Conservation (phyloP, 2,888 invertebrate species). For the Nymphalis urticae region DNA sequence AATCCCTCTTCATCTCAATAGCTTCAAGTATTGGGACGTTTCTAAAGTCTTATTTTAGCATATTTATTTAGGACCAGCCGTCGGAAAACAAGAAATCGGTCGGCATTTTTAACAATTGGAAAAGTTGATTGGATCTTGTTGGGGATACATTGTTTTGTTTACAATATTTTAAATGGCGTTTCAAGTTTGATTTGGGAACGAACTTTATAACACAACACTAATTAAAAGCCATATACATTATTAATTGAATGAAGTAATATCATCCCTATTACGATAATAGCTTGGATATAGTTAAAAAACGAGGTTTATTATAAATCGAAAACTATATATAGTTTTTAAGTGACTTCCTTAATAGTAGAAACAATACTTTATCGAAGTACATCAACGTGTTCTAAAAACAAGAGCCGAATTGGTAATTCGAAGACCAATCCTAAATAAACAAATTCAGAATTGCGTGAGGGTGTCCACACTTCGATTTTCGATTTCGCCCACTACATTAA, state of each 20-base stretch:
- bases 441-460: constrained; percentile 59
- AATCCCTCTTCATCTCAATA: constrained; percentile 62
- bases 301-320: background rate
- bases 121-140: constrained; percentile 62
- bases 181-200: background rate
- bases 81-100: constrained; percentile 46
- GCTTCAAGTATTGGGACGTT: constrained; percentile 63
- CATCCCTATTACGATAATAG: too few species aligned
- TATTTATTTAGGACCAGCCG: constrained; percentile 65
- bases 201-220: background rate
- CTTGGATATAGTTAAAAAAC: background rate
- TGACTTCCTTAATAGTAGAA: background rate
- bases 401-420: constrained; percentile 53
- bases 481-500: constrained; percentile 81
- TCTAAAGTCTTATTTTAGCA: constrained; percentile 63
- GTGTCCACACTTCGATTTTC: constrained; percentile 75
- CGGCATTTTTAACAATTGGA: constrained; percentile 58
- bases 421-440: constrained; percentile 76
- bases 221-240: background rate
- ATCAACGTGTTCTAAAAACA: constrained; percentile 41
- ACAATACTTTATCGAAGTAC: constrained; percentile 21
- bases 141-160: constrained; percentile 17
- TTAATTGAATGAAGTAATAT: background rate
- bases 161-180: background rate
- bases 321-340: background rate